Percentiles rank a stretch among this genome's conserved stretches.
These are phyloP conservation scores for Eulemur albifrons DNA, from an alignment of 2,797 vertebrate species.

Conservation along the genomic window DNA sequence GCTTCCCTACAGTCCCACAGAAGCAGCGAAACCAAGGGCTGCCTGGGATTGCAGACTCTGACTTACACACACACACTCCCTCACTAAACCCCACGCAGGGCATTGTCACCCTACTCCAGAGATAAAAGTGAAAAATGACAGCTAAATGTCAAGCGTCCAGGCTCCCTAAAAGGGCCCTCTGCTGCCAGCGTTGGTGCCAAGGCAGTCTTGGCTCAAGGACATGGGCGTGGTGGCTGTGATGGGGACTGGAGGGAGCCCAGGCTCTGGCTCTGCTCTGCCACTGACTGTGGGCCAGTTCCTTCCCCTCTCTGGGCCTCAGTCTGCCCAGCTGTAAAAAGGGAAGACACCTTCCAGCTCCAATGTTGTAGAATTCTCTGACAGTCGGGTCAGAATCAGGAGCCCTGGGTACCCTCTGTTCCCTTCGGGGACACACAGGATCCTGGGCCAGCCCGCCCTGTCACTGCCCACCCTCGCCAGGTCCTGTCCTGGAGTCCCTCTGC, in stretches of 20 bases:
- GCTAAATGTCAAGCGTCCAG: neutral
- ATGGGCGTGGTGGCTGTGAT: neutral
- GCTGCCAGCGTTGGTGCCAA: neutral
- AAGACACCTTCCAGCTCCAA: neutral
- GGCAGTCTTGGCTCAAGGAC: neutral
- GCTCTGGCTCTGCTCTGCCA: neutral
- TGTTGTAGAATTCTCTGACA: neutral
- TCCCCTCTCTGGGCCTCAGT: neutral
- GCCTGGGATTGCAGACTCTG: neutral
- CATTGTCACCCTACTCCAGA: neutral
- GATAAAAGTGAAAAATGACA: slow-evolving; percentile 13
- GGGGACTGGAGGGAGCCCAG: neutral
- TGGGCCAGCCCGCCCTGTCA: neutral
- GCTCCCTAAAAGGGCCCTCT: neutral
- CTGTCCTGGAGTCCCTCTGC: neutral
- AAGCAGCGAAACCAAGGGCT: neutral
- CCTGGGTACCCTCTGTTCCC: neutral
- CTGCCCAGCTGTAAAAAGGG: neutral
- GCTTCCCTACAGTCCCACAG: neutral
- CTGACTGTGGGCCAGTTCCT: neutral
- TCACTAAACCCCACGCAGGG: neutral
- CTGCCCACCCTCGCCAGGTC: neutral
- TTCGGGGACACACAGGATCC: neutral
- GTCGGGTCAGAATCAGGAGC: neutral
- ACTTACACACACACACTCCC: neutral